Percentiles rank a stretch among this genome's conserved stretches.
Conservation (phyloP, 2,888 invertebrate species). For the Drosophila emarginata region DNA sequence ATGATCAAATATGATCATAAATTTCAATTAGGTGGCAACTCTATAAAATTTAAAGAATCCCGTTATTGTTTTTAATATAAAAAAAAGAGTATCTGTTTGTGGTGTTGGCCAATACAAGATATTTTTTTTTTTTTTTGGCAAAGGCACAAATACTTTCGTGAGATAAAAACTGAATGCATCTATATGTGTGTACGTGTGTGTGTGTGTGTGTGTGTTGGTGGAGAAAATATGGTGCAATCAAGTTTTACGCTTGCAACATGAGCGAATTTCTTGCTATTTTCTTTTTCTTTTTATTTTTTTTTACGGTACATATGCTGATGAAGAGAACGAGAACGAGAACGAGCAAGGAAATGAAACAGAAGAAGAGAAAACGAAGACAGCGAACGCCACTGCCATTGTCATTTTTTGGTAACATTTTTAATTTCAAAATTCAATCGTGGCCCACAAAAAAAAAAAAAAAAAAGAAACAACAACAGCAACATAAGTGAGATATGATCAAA, state of each 20-base stretch:
- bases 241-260: conserved; percentile 19
- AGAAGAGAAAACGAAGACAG: background rate
- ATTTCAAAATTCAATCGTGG: conserved; percentile 2
- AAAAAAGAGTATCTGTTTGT: background rate
- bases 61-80: no score
- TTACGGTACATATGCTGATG: background rate
- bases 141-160: background rate
- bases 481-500: background rate
- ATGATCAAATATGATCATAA: background rate
- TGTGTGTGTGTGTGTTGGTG: conserved; percentile 13
- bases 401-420: background rate
- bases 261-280: no score
- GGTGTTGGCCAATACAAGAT: background rate
- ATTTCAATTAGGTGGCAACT: background rate
- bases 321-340: background rate
- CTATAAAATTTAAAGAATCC: no score
- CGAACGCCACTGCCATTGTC: background rate
- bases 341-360: background rate
- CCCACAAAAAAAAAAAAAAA: background rate
- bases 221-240: conserved; percentile 49
- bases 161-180: background rate
- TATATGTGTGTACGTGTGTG: background rate
- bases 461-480: background rate
- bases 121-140: conserved; percentile 4
- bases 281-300: background rate